phyloP scores from a whole-genome alignment of 1,140 invertebrate genomes.

The Berghia stephanieae region DNA sequence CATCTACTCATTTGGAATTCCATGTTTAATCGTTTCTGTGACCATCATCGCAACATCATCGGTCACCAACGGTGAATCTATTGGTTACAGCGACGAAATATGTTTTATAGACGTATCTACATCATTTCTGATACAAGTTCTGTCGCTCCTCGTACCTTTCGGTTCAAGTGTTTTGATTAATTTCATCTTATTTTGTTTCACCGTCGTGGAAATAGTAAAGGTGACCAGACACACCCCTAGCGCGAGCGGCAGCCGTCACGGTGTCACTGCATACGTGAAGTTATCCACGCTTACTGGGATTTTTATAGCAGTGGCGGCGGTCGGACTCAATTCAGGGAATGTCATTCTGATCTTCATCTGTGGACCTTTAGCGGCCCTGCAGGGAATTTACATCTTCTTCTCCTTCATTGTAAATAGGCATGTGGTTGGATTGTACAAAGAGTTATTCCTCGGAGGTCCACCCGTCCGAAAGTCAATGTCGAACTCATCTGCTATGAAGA shows the following conservation, averaged over 20 bases:
- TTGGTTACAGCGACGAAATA: constrained; percentile 9
- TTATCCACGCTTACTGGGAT: constrained; percentile 28
- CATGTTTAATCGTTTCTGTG: neutral
- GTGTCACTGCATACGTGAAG: constrained; percentile 28
- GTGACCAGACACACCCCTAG: neutral
- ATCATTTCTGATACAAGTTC: neutral
- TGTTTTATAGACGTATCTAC: constrained; percentile 16
- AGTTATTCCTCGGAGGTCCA: too few species aligned
- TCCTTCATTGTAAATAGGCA: too few species aligned
- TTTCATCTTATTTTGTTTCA: constrained; percentile 11
- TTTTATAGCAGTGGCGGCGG: neutral
- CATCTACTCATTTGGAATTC: neutral
- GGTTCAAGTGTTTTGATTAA: constrained; percentile 1
- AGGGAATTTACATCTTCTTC: neutral
- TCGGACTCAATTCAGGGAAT: neutral
- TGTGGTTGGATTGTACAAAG: too few species aligned
- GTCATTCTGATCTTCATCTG: neutral
- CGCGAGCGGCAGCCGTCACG: neutral
- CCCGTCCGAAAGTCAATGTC: too few species aligned
- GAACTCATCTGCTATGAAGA: too few species aligned
- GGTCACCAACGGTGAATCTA: neutral
- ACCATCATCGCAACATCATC: neutral
- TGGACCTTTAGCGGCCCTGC: neutral
- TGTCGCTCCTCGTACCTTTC: constrained; percentile 25
- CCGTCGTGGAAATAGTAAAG: constrained; percentile 15